Base-by-base conservation (phyloP, 2,888 invertebrate genomes). In the Erebia palarica region DNA sequence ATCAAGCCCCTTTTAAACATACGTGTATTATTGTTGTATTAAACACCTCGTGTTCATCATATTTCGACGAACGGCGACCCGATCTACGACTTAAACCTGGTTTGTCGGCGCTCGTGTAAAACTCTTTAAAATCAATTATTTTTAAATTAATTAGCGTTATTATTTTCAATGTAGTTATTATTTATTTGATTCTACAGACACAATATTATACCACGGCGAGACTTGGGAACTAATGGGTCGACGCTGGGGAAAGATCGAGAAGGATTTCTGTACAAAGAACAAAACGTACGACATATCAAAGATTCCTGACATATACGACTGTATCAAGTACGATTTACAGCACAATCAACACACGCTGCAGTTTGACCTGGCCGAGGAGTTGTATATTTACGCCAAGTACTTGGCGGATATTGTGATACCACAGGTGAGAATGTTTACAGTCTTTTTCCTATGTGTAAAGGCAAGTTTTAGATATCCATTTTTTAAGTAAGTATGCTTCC, bases 241-340 rank as follows among this genome's bases (percentile, higher is more conserved):
- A 21, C 95, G 99, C 14, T 99, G 99, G 99, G 97, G 98, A 58
- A 99, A 99, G 91, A 97, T 99, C 69, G 98, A 99, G 84, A 99
- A 99, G 88, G 99, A 99, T 88, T 99, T 99, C 86, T 97, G 97
- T 82, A 97, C 97, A 0, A 99, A 99, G 87, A 97, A 96, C 80
- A 97, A 97, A 79, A 95, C 96, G 55, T 99, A 97, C 88, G 99
- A 99, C 87, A 99, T 99, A 81, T 99, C 99, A 8, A 99, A 99
- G 92, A 98, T 99, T 72, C 99, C 99, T 0, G 99, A 99, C 86
- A 99, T 99, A 78, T 99, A 99, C 84, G 99, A 99, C 93, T 99
- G 99, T 86, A 99, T 99, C 80, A 99, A 99, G 86, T 99, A 98
- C 85, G 99, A 99, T 90, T 92, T 99, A 77, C 99, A 99, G 84